These are phyloP conservation scores for Eutolmus rufibarbis DNA, from an alignment of 2,888 invertebrate genomes.

Conservation along the genomic window DNA sequence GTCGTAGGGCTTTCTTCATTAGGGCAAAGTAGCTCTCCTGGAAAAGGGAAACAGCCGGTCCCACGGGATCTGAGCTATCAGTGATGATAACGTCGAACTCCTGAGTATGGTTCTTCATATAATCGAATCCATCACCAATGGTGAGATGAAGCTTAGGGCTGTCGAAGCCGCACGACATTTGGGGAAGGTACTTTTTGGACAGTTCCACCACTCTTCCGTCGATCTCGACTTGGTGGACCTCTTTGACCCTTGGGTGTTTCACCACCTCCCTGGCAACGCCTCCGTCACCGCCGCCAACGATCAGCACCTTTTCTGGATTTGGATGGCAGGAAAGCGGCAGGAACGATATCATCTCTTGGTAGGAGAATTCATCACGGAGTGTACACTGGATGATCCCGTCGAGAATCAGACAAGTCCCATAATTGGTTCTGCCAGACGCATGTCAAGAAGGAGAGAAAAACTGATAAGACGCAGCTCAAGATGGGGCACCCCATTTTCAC, in stretches of 20 bases:
- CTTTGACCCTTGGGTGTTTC: constrained; percentile 88
- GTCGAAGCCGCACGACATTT: constrained; percentile 87
- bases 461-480: neutral
- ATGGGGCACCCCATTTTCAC: constrained; percentile 52
- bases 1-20: constrained; percentile 82
- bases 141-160: constrained; percentile 83
- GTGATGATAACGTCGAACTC: constrained; percentile 98
- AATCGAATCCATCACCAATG: constrained; percentile 94
- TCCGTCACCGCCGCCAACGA: constrained; percentile 98
- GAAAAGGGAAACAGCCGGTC: constrained; percentile 73
- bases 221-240: constrained; percentile 93
- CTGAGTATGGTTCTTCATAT: constrained; percentile 82
- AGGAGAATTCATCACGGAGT: constrained; percentile 94
- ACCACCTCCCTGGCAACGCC: constrained; percentile 95
- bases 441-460: constrained; percentile 11
- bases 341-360: constrained; percentile 98
- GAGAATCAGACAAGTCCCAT: constrained; percentile 87
- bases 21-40: constrained; percentile 81
- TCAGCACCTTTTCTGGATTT: constrained; percentile 87
- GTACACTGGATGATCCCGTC: constrained; percentile 98
- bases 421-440: constrained; percentile 66
- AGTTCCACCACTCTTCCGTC: constrained; percentile 90
- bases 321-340: constrained; percentile 91
- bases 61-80: constrained; percentile 97
- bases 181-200: constrained; percentile 87